Base-by-base conservation (phyloP, 2,888 invertebrate species). In the Pseudeuparius sepicola region DNA sequence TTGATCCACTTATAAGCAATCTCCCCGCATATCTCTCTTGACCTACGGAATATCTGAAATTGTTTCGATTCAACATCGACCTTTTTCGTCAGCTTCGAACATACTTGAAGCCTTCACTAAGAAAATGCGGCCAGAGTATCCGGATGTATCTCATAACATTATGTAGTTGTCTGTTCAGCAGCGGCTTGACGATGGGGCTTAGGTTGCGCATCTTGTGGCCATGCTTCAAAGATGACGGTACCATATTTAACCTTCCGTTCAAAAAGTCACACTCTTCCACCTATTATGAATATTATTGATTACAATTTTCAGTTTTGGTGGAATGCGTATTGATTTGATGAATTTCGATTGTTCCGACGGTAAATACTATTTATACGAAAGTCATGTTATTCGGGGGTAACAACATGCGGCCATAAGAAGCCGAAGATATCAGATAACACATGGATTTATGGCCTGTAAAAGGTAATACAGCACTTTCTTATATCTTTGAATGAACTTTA, bases 211-310 rank as follows among this genome's bases (percentile, higher is more conserved):
- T 52, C 35, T 43, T 53, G 3, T 44, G 47, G 3, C 54, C 53
- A 7, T 50, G 39, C 39, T 57, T 56, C 15, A 54, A 47, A 1
- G 53, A 45, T 2, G 58, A 56, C 5, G 60, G 57, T n/a, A 53
- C 47, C 10, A 60, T 34, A 38, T 52, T 53, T 27, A 45, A 25
- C 29, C 50, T 47, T 2, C 61, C 63, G 12, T 50, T 48, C 14
- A 58, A 31, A 40, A 62, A 61, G 45, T 63, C 63, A 23, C 48
- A 42, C 43, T 59, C 57, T 37, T 56, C 51, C 11, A 62, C 53
- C 59, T 59, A 34, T 31, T 51, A 48, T 13, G 31, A 32, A 39
- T 2, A 27, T 28, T 40, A 36, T 26, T 34, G 32, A 24, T 13
- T 29, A 18, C 10, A 6, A 7, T 7, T 20, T n/a, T n/a, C n/a